Evolutionary conservation across 1,140 invertebrate species (phyloP), one percentile per base, ranked within the genome.

Genomic region (Bombus waltoni): DNA sequence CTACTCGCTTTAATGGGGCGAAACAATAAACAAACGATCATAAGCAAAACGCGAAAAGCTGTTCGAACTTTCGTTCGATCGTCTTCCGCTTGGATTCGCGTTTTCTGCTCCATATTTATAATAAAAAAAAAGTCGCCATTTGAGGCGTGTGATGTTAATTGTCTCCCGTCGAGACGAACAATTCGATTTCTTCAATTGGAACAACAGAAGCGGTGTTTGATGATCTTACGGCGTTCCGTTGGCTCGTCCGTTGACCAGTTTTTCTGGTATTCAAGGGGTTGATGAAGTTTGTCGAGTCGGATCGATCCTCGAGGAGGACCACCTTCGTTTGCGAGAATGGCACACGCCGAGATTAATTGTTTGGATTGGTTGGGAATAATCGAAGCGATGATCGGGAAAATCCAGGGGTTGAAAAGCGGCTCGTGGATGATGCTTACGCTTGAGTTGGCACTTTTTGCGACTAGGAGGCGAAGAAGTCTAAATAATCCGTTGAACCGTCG

Each of bases 51-150:
- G 47, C 6, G 18, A 53, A 47, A 53, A 47, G 15, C 35, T n/a
- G 35, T 42, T 76, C 47, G n/a, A 68, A 15, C 10, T 35, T 66
- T 66, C 62, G 18, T 5, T 25, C 59, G 81, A 75, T 38, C 22
- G 22, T 65, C n/a, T 83, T 83, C 74, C 82, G n/a, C 82, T n/a
- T 78, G 28, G 75, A 8, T 83, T 78, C 82, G 13, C 75, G 74
- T 74, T 83, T 57, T 83, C 38, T 47, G 13, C 25, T n/a, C 32
- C 62, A 13, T 18, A 28, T 32, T 66, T 35, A 3, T 47, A 5
- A 8, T 35, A 8, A 38, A 44, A 47, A 47, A 53, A 3, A 13
- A 40, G 15, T 38, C 66, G 18, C 42, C 35, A 22, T 6, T 44
- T 42, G 71, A 38, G n/a, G 70, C 40, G 53, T n/a, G 9, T 5